Conservation (phyloP, 2,888 invertebrate species). For the Napeogenes inachia region DNA sequence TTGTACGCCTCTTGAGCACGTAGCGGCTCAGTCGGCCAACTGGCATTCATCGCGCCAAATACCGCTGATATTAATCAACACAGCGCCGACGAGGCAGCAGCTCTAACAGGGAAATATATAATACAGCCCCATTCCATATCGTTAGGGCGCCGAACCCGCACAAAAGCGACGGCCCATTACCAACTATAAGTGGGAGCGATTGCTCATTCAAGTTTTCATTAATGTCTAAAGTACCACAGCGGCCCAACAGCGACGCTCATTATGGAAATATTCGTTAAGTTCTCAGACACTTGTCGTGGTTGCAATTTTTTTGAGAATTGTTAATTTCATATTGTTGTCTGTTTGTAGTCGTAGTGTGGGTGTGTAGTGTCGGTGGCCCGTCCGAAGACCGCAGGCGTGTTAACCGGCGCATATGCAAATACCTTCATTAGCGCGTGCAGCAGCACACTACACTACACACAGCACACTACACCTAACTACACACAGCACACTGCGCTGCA, state of each 20-base stretch:
- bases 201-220: slow-evolving; percentile 17
- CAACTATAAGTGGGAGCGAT: slow-evolving; percentile 8
- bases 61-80: slow-evolving; percentile 8
- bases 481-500: not conserved
- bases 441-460: slow-evolving; percentile 12
- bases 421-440: slow-evolving; percentile 16
- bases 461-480: too few relatives aligned
- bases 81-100: not conserved
- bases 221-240: slow-evolving; percentile 9
- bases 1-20: slow-evolving; percentile 15
- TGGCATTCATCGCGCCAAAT: slow-evolving; percentile 13
- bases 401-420: slow-evolving; percentile 21
- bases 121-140: slow-evolving; percentile 2
- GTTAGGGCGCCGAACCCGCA: not conserved
- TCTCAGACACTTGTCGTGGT: slow-evolving; percentile 10
- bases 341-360: not conserved
- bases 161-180: slow-evolving; percentile 5
- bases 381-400: slow-evolving; percentile 4
- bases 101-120: not conserved
- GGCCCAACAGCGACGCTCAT: slow-evolving; percentile 10
- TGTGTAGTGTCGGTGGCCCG: slow-evolving; percentile 6
- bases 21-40: slow-evolving; percentile 11
- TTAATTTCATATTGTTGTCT: slow-evolving; percentile 6
- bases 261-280: slow-evolving; percentile 16
- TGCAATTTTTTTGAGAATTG: slow-evolving; percentile 11